Evolutionary conservation across 2,888 invertebrate species (phyloP), one percentile per base, ranked within the genome.

Genomic region (Onchidella celtica): DNA sequence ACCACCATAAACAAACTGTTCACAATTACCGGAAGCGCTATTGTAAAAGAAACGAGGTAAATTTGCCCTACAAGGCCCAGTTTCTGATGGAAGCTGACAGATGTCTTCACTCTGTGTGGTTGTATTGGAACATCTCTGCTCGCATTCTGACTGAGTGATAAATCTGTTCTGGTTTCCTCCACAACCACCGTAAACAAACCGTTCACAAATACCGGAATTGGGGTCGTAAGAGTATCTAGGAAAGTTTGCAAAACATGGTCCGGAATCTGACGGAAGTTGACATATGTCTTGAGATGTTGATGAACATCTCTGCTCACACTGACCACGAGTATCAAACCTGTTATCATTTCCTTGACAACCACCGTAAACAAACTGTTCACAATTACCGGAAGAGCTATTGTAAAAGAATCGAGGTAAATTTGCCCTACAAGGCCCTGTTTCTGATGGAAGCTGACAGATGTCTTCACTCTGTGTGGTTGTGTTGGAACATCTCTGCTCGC

Each of bases 201-300:
- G 47, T 47, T 96, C 95, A 91, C 97, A 97, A 86, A 95, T 95
- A 91, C 97, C 97, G 63, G 94, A 95, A 86, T 95, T 95, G 2
- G 96, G 95, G 93, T 97, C 96, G 94, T 97, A 97, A 91, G 95
- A 95, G 95, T 96, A 97, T 38, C 96, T 95, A 2, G 70, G 47
- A 2, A 70, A 32, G 47, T 47, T 17, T 17, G 9, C 91, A 29
- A 85, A 81, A 79, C 92, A 88, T 2, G 55, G 57, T 3, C 86
- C 87, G 24, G 65, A 24, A 0, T 69, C 83, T 14, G 66, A 40
- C 6, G 83, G 75, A 2, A 85, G 73, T 0, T 81, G 61, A 63
- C 87, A 87, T 21, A 32, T 32, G 11, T 29, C 3, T 59, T 59
- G 2, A 0, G 27, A 4, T 9, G 38, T 24, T 2, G 32, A 3